phyloP scores from a whole-genome alignment of 2,113 vertebrate genomes.

The Gymnobelideus leadbeateri region DNA sequence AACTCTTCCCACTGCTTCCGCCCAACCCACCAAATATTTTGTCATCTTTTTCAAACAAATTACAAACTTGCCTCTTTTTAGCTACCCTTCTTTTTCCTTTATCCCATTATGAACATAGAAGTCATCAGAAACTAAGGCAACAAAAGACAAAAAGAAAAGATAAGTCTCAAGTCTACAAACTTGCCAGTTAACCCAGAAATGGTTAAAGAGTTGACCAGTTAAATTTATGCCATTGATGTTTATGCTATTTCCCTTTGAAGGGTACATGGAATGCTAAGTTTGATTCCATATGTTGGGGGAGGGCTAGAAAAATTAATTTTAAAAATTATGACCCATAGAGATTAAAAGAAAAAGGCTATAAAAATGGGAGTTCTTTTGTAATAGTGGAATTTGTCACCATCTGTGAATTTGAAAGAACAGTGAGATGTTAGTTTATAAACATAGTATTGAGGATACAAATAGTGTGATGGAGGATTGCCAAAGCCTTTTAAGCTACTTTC shows the following conservation, averaged over 20 bases:
- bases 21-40: background rate
- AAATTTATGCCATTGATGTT: background rate
- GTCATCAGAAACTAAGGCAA: background rate
- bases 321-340: background rate
- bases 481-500: background rate
- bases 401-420: background rate
- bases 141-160: background rate
- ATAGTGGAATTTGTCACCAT: background rate
- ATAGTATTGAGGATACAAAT: background rate
- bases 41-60: background rate
- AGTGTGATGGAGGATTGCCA: background rate
- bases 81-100: background rate
- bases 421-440: background rate
- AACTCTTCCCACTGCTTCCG: background rate
- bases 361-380: background rate
- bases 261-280: background rate
- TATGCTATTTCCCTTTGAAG: background rate
- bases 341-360: background rate
- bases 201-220: background rate
- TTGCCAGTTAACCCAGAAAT: background rate
- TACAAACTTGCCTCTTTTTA: background rate
- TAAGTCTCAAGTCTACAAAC: background rate
- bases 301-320: background rate
- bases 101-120: background rate
- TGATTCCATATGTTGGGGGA: background rate